Percentiles rank a stretch among this genome's conserved stretches.
These are phyloP conservation scores for Abramis brama DNA, from an alignment of 2,113 vertebrate genomes.

Conservation along the genomic window DNA sequence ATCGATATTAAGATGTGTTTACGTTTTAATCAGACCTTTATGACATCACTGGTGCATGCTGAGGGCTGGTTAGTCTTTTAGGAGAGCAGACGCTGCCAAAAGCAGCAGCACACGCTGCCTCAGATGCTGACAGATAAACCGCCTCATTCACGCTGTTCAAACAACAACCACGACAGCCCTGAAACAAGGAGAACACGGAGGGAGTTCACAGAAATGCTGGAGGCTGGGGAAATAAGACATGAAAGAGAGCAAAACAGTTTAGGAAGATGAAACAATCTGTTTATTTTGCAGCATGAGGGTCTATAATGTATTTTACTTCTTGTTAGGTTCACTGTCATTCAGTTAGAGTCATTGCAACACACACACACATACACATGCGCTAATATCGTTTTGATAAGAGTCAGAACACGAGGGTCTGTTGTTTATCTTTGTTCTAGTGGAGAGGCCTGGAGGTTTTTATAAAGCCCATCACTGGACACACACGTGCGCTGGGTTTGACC, in stretches of 20 bases:
- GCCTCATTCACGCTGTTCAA: slow-evolving; percentile 39
- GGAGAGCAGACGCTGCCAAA: slow-evolving; percentile 31
- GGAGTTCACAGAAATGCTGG: slow-evolving; percentile 26
- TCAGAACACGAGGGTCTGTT: slow-evolving; percentile 19
- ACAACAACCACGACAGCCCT: slow-evolving; percentile 4
- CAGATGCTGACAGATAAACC: slow-evolving; percentile 56
- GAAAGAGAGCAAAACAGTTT: slow-evolving; percentile 11
- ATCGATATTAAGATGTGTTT: slow-evolving; percentile 24
- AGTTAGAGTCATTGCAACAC: not conserved
- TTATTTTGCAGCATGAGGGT: slow-evolving; percentile 7
- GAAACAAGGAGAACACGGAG: not conserved
- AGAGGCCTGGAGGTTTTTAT: slow-evolving; percentile 44
- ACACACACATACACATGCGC: not conserved
- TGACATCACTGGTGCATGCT: slow-evolving; percentile 52
- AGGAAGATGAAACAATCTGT: slow-evolving; percentile 16
- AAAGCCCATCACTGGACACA: slow-evolving; percentile 32
- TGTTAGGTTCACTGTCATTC: slow-evolving; percentile 14
- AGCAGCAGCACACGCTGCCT: slow-evolving; percentile 39
- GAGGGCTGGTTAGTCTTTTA: slow-evolving; percentile 43
- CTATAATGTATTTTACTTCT: slow-evolving; percentile 20
- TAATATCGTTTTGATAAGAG: slow-evolving; percentile 30
- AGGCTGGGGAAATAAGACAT: slow-evolving; percentile 21
- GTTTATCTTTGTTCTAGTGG: slow-evolving; percentile 35
- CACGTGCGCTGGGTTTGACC: slow-evolving; percentile 33
- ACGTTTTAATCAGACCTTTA: slow-evolving; percentile 28